These are phyloP conservation scores for Pleuronectes platessa DNA, from an alignment of 2,113 vertebrate genomes.

Conservation along the genomic window DNA sequence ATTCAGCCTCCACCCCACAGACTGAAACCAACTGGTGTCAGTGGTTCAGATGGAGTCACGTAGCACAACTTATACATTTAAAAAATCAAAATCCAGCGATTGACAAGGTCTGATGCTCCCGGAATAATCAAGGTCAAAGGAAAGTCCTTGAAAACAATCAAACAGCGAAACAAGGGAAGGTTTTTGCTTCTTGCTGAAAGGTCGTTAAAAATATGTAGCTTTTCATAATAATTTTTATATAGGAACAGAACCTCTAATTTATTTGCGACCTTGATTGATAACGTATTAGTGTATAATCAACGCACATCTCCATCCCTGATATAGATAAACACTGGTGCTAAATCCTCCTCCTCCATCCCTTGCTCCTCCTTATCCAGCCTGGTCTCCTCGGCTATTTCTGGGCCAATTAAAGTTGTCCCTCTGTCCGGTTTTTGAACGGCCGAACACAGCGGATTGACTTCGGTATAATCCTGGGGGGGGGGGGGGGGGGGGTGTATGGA, in stretches of 20 bases:
- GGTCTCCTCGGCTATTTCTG: slow-evolving; percentile 34
- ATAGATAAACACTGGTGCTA: slow-evolving; percentile 36
- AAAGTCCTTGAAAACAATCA: no score
- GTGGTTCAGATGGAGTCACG: no score
- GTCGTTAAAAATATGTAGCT: no score
- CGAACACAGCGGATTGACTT: slow-evolving; percentile 50
- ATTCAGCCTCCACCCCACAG: not conserved
- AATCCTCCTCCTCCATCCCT: slow-evolving; percentile 24
- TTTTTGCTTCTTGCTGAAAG: not conserved
- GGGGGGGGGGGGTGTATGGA: slow-evolving; percentile 37
- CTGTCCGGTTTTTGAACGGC: slow-evolving; percentile 28
- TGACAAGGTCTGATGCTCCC: no score
- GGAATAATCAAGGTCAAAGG: no score
- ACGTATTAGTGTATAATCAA: not conserved
- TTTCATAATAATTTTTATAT: no score
- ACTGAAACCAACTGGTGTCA: not conserved
- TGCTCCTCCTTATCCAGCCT: slow-evolving; percentile 46
- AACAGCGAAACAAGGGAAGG: no score
- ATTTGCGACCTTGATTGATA: slow-evolving; percentile 20
- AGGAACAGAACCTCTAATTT: not conserved
- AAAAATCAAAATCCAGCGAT: no score
- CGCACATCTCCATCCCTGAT: not conserved
- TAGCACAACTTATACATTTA: no score
- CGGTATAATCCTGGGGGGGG: slow-evolving; percentile 57
- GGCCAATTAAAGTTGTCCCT: slow-evolving; percentile 71